Conservation (phyloP, 2,888 invertebrate genomes). For the Xiphydria camelus region DNA sequence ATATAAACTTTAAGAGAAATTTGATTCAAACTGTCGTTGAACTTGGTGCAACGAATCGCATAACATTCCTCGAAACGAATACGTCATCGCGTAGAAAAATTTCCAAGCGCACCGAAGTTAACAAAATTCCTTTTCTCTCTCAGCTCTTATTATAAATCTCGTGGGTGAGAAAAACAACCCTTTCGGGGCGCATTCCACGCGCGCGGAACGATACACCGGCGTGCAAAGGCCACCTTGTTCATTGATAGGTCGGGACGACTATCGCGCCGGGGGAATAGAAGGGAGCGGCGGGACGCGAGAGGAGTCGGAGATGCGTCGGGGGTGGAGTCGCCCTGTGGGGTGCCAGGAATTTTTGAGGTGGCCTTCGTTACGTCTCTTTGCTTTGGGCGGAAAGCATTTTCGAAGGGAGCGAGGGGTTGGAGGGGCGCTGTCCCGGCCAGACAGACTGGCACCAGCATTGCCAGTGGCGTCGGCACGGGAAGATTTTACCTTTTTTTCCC, state of each 20-base stretch:
- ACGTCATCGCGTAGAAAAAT: too few relatives aligned
- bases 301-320: constrained; percentile 19
- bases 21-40: too few relatives aligned
- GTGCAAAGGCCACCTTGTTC: constrained; percentile 21
- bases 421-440: constrained; percentile 29
- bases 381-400: constrained; percentile 28
- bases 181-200: constrained; percentile 11
- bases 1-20: too few relatives aligned
- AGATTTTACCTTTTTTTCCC: too few relatives aligned
- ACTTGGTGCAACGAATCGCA: too few relatives aligned
- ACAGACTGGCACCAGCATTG: constrained; percentile 40
- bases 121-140: too few relatives aligned
- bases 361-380: constrained; percentile 39
- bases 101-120: too few relatives aligned
- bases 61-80: too few relatives aligned
- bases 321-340: constrained; percentile 37
- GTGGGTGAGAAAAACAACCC: constrained; percentile 2
- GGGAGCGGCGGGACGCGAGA: constrained; percentile 21
- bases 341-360: constrained; percentile 43
- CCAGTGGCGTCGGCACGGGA: constrained; percentile 28
- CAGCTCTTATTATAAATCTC: too few relatives aligned
- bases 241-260: constrained; percentile 21
- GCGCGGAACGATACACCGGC: constrained; percentile 1
- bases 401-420: constrained; percentile 12
- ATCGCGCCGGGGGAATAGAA: constrained; percentile 16